Evolutionary conservation across 2,797 vertebrate species (phyloP).

Genomic region (Epinephelus malabaricus): DNA sequence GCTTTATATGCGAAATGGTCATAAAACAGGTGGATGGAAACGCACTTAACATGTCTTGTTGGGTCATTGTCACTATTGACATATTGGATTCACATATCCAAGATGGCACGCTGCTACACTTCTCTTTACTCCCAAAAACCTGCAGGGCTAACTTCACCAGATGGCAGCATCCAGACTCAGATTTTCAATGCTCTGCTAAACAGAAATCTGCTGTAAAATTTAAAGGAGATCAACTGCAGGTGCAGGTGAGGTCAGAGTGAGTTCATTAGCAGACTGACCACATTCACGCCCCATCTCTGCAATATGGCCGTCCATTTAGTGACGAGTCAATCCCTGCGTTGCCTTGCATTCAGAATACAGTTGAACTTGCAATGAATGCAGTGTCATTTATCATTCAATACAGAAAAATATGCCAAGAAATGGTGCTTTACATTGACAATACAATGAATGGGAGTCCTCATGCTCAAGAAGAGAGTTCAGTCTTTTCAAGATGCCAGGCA

Average conservation of each 20-base stretch:
- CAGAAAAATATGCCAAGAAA: constrained; percentile 20
- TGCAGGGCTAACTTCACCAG: too few species aligned
- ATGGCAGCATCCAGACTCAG: constrained; percentile 24
- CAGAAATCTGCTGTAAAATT: constrained; percentile 30
- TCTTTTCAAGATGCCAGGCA: constrained; percentile 35
- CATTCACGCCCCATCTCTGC: constrained; percentile 12
- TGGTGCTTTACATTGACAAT: constrained; percentile 36
- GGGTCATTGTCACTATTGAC: constrained; percentile 1
- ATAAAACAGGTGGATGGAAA: constrained; percentile 14
- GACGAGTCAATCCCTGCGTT: neutral
- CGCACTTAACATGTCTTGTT: neutral
- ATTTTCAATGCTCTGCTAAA: constrained; percentile 11
- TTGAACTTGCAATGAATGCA: constrained; percentile 8
- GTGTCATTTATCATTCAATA: constrained; percentile 8
- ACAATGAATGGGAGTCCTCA: constrained; percentile 17
- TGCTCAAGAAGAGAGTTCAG: constrained; percentile 33
- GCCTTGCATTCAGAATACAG: constrained; percentile 8
- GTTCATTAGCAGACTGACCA: constrained; percentile 5
- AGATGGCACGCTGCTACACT: too few species aligned
- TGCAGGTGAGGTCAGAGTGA: constrained; percentile 30
- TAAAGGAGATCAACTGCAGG: constrained; percentile 7
- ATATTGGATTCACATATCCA: neutral
- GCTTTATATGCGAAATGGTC: constrained; percentile 6
- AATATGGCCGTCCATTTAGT: neutral
- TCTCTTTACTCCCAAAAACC: too few species aligned